A percentile compares a stretch with the other conserved stretches of the same genome.
These are phyloP conservation scores for Rhinophrynus dorsalis DNA, from an alignment of 2,797 vertebrate genomes.

Conservation along the genomic window DNA sequence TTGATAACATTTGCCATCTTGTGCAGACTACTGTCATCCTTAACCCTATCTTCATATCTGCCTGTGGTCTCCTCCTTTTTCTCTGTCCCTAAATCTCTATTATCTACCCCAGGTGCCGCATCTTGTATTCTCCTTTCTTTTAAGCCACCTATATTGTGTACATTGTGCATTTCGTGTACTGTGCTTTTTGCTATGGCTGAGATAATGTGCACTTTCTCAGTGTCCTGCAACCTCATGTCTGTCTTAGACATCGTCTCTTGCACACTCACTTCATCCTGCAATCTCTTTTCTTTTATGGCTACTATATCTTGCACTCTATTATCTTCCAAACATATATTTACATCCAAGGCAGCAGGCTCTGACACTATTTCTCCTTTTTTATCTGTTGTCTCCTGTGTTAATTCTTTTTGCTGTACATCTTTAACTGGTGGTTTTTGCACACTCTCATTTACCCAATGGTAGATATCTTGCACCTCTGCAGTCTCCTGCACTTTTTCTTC, in stretches of 20 bases:
- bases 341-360: background rate
- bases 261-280: background rate
- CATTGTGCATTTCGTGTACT: too few relatives aligned
- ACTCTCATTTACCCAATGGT: background rate
- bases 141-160: too few relatives aligned
- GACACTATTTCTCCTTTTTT: background rate
- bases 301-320: background rate
- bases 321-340: background rate
- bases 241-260: background rate
- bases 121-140: too few relatives aligned
- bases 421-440: background rate
- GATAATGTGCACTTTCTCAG: background rate
- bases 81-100: too few relatives aligned
- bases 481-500: background rate
- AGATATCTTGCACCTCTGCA: background rate
- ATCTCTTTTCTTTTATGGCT: background rate
- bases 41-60: too few relatives aligned
- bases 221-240: background rate
- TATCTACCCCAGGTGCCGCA: too few relatives aligned
- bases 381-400: background rate
- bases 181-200: background rate
- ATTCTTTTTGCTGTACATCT: background rate
- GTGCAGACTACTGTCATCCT: background rate
- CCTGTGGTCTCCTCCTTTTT: too few relatives aligned
- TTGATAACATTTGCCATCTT: background rate